Percentiles rank a stretch among this genome's conserved stretches.
These are phyloP conservation scores for Rhynchonycteris naso DNA, from an alignment of 2,797 vertebrate genomes.

Conservation along the genomic window DNA sequence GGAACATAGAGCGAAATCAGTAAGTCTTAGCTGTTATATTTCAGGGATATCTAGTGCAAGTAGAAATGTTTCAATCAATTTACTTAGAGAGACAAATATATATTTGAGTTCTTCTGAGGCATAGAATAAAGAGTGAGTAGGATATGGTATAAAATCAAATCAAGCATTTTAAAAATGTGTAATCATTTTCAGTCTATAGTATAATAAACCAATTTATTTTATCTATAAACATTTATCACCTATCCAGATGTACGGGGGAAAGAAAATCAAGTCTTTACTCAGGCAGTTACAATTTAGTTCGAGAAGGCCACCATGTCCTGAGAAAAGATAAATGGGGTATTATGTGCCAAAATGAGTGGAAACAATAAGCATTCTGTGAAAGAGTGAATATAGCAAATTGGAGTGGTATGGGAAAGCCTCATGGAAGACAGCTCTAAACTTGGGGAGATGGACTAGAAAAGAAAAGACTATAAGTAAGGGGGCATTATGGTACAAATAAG, in stretches of 20 bases:
- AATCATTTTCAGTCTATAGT: slow-evolving; percentile 46
- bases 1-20: background rate
- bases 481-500: background rate
- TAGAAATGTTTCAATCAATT: background rate
- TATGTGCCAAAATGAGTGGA: background rate
- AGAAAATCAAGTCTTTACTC: background rate
- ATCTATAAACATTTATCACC: slow-evolving; percentile 16
- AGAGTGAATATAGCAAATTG: background rate
- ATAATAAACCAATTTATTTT: slow-evolving; percentile 1
- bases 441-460: background rate
- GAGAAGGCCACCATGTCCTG: background rate
- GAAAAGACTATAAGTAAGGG: background rate
- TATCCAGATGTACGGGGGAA: background rate
- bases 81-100: slow-evolving; percentile 37
- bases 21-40: slow-evolving; percentile 27
- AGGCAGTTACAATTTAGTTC: background rate
- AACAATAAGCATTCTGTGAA: background rate
- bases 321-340: slow-evolving; percentile 20
- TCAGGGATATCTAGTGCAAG: background rate
- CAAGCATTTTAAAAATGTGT: slow-evolving; percentile 37
- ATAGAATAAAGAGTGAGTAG: slow-evolving; percentile 25
- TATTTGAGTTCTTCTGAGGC: slow-evolving; percentile 8
- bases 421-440: background rate
- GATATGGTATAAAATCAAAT: slow-evolving; percentile 16
- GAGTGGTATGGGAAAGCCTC: background rate